Base-by-base conservation (phyloP, 2,888 invertebrate genomes). In the Chaetogeoica ovagalla region DNA sequence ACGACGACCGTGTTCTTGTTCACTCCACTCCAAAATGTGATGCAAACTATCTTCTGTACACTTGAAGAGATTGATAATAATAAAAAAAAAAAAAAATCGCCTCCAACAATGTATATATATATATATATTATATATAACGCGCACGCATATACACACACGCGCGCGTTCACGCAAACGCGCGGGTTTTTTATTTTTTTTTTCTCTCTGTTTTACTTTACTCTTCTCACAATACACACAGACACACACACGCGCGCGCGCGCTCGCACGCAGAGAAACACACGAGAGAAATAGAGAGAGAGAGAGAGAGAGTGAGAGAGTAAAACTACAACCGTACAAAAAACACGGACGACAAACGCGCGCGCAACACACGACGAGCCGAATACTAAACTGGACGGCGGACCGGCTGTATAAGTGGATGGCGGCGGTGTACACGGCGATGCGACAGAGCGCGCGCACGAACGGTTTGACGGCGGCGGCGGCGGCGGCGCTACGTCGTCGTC, bases 381-480 rank as follows among this genome's bases (percentile, higher is more conserved):
- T 66, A 75, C 74, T 75, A 23, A 74, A 66, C 74, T 65, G 65
- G 65, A 57, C 74, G 73, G 37, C 73, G 37, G 73, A 55, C 63
- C 74, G 74, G 73, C 73, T 62, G 62, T 60, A 60, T 72, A 30
- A 19, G n/a, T 43, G 59, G 60, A 60, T 72, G 37, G 63, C 52
- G 11, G 43, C 72, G 59, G 60, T 48, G 48, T 48, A 13, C 48
- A 15, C 48, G 48, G 15, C 13, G 48, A 48, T 1, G 13, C 48
- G 48, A 74, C 65, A 74, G 74, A 74, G 74, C 21, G 74, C 74
- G 74, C 74, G 74, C 74, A n/a, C 37, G 65, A 63, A 21, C 63
- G 63, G n/a, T 65, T 30, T 48, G 70, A 17, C 74, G 63, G 21
- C 74, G 63, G 55, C 30, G 43, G 73, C 39, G 11, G 48, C 48